Percentiles rank a stretch among this genome's conserved stretches.
phyloP scores from a whole-genome alignment of 2,888 invertebrate genomes.

The Sericinus montela region DNA sequence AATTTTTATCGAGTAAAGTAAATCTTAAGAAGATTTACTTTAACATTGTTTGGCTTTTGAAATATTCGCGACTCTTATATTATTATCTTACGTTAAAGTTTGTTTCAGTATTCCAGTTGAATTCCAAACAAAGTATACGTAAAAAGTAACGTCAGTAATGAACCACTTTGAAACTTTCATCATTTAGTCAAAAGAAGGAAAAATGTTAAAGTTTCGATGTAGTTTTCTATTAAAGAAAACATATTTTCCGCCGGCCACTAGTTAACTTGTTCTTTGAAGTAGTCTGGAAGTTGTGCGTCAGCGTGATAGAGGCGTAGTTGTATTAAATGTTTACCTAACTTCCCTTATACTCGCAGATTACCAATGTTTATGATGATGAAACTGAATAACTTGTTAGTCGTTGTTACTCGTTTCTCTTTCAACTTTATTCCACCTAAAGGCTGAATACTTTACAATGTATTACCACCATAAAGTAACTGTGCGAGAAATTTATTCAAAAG shows the following conservation, averaged over 20 bases:
- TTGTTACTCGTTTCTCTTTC: background rate
- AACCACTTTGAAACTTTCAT: constrained; percentile 18
- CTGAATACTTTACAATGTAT: background rate
- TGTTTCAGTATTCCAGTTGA: constrained; percentile 4
- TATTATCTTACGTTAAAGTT: background rate
- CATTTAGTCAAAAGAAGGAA: constrained; percentile 18
- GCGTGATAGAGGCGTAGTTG: constrained; percentile 13
- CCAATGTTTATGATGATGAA: constrained; percentile 13
- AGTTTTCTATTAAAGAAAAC: constrained; percentile 20
- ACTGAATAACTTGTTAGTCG: background rate
- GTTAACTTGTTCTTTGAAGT: constrained; percentile 18
- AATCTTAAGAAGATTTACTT: too few relatives aligned
- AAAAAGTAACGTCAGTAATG: constrained; percentile 14
- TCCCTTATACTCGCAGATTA: constrained; percentile 5
- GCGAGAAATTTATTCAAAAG: constrained; percentile 3
- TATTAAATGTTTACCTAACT: constrained; percentile 15
- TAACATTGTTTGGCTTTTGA: background rate
- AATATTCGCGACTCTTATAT: background rate
- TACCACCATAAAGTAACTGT: background rate
- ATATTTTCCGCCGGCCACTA: constrained; percentile 15
- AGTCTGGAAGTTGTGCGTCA: constrained; percentile 10
- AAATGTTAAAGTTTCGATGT: constrained; percentile 18
- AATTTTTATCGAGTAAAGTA: too few relatives aligned
- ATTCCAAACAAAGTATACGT: constrained; percentile 12
- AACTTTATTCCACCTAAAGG: constrained; percentile 1